Evolutionary conservation across 1,140 invertebrate species (phyloP).

Genomic region (Sarcophaga peregrina): DNA sequence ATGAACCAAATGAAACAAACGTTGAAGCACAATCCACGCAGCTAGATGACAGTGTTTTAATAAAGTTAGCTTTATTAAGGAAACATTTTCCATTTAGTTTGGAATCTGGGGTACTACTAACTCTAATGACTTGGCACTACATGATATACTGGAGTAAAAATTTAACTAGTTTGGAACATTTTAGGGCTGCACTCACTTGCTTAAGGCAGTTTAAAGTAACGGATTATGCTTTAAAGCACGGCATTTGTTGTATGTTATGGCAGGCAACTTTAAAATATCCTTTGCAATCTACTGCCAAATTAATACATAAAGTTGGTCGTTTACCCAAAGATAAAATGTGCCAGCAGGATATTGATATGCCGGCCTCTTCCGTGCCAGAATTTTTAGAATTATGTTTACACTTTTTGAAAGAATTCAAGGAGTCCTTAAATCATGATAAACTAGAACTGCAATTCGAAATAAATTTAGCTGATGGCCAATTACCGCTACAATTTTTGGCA

Average conservation of each 20-base stretch:
- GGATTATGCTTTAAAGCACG: slow-evolving; percentile 76
- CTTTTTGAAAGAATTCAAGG: slow-evolving; percentile 79
- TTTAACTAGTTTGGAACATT: slow-evolving; percentile 73
- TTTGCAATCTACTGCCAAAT: slow-evolving; percentile 77
- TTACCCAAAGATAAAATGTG: slow-evolving; percentile 86
- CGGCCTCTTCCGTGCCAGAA: slow-evolving; percentile 73
- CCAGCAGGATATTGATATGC: slow-evolving; percentile 79
- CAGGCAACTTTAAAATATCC: slow-evolving; percentile 82
- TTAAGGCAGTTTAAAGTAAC: slow-evolving; percentile 66
- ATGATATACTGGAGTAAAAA: slow-evolving; percentile 86
- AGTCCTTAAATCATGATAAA: slow-evolving; percentile 67
- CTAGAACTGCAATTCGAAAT: slow-evolving; percentile 73
- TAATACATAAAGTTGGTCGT: slow-evolving; percentile 91
- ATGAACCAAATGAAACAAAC: slow-evolving; percentile 21
- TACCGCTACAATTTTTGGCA: slow-evolving; percentile 81
- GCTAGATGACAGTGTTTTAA: slow-evolving; percentile 66
- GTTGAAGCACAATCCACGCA: slow-evolving; percentile 51
- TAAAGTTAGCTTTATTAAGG: slow-evolving; percentile 73
- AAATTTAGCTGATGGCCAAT: slow-evolving; percentile 75
- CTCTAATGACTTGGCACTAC: slow-evolving; percentile 92
- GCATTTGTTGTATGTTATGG: slow-evolving; percentile 87
- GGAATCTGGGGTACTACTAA: slow-evolving; percentile 79
- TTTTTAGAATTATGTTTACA: slow-evolving; percentile 78
- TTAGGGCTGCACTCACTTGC: slow-evolving; percentile 74
- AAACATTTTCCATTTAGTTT: slow-evolving; percentile 88